These are phyloP conservation scores for Siderastrea siderea DNA, from an alignment of 92 coral and sea anemone species.

Conservation along the genomic window DNA sequence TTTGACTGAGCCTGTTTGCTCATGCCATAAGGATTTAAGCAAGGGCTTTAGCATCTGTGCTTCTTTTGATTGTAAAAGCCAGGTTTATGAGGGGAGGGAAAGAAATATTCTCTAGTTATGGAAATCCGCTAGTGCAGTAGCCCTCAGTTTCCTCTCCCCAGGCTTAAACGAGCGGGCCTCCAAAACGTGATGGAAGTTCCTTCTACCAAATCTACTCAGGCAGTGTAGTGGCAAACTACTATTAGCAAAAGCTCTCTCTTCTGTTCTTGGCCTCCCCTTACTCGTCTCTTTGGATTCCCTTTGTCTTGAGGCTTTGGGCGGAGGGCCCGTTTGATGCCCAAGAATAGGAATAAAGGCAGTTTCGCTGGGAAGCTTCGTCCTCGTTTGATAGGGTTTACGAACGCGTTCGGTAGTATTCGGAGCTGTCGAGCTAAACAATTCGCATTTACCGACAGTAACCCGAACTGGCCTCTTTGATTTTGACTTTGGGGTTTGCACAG, in stretches of 20 bases:
- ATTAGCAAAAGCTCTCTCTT: slow-evolving; percentile 12
- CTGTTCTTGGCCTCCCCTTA: slow-evolving; percentile 17
- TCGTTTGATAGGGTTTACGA: slow-evolving; percentile 6
- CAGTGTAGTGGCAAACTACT: slow-evolving; percentile 68
- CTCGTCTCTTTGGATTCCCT: slow-evolving; percentile 9
- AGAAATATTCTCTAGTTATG: slow-evolving; percentile 35
- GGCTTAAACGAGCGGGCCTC: slow-evolving; percentile 91
- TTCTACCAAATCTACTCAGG: slow-evolving; percentile 69
- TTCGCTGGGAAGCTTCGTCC: slow-evolving; percentile 42
- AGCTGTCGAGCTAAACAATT: slow-evolving; percentile 50
- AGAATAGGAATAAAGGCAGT: slow-evolving; percentile 72
- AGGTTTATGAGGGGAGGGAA: too few species aligned
- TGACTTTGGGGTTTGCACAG: slow-evolving; percentile 49
- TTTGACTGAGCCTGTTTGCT: too few species aligned
- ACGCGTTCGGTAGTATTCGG: slow-evolving; percentile 18
- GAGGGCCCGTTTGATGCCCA: slow-evolving; percentile 80
- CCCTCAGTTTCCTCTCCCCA: slow-evolving; percentile 57
- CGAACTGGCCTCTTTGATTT: slow-evolving; percentile 30
- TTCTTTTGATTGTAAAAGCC: too few species aligned
- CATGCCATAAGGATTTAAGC: too few species aligned
- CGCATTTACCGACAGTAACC: slow-evolving; percentile 53
- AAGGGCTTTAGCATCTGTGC: too few species aligned
- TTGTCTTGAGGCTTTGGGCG: slow-evolving; percentile 36
- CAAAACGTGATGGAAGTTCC: slow-evolving; percentile 81
- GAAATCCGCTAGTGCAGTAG: slow-evolving; percentile 67